phyloP scores from a whole-genome alignment of 2,888 invertebrate genomes.

The Myopa tessellatipennis region DNA sequence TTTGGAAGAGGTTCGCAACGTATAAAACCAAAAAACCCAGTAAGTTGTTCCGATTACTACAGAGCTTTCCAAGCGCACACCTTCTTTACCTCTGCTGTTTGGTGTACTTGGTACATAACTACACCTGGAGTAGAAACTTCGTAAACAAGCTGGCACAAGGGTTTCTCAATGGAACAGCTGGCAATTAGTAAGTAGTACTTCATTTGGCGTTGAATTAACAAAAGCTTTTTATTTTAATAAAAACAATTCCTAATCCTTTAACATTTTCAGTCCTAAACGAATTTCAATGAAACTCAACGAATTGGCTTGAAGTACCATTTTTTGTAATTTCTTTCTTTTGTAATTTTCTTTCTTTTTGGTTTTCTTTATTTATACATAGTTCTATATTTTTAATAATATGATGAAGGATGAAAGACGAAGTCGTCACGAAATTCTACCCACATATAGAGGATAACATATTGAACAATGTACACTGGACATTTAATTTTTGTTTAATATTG shows the following conservation, averaged over 20 bases:
- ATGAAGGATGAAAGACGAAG: too few relatives aligned
- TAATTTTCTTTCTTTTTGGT: too few relatives aligned
- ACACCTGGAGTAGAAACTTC: conserved; percentile 33
- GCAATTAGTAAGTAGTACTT: conserved; percentile 46
- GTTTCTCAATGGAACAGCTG: conserved; percentile 44
- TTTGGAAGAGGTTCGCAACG: conserved; percentile 46
- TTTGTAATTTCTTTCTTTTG: too few relatives aligned
- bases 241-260: background rate
- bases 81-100: conserved; percentile 49
- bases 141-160: conserved; percentile 35
- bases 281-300: background rate
- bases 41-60: conserved; percentile 37
- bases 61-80: conserved; percentile 48
- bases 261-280: background rate
- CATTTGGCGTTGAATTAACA: background rate
- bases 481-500: too few relatives aligned
- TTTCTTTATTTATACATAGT: background rate
- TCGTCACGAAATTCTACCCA: too few relatives aligned
- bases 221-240: background rate
- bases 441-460: too few relatives aligned
- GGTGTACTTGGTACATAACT: conserved; percentile 50
- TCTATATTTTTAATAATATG: too few relatives aligned
- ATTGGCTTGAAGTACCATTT: too few relatives aligned
- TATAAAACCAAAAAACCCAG: conserved; percentile 17
- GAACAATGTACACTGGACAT: too few relatives aligned